Percentiles rank a stretch among this genome's conserved stretches.
These are phyloP conservation scores for Stichopus chloronotus DNA, from an alignment of 35 echinoderm and acorn worm species.

Conservation along the genomic window DNA sequence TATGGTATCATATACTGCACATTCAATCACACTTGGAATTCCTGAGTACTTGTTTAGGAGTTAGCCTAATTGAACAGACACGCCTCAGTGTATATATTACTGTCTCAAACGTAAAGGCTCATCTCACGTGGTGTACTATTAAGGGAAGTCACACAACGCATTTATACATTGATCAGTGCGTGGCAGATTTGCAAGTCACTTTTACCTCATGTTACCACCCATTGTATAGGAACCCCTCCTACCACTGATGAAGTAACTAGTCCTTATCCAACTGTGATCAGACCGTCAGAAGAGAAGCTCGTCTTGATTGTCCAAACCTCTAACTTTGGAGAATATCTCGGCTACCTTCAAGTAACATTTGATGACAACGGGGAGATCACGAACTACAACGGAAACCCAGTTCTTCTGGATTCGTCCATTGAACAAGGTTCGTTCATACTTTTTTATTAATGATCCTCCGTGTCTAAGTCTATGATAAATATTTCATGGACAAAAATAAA, in stretches of 20 bases:
- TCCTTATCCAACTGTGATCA: slow-evolving; percentile 78
- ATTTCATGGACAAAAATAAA: not conserved
- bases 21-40: too few relatives aligned
- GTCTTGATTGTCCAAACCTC: slow-evolving; percentile 75
- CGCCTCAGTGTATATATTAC: too few relatives aligned
- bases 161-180: too few relatives aligned
- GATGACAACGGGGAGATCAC: slow-evolving; percentile 71
- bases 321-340: slow-evolving; percentile 95
- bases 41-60: too few relatives aligned
- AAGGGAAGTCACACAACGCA: too few relatives aligned
- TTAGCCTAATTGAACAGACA: too few relatives aligned
- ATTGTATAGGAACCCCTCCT: slow-evolving; percentile 35
- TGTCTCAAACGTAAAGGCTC: too few relatives aligned
- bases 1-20: too few relatives aligned
- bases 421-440: slow-evolving; percentile 62
- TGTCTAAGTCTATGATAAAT: too few relatives aligned
- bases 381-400: slow-evolving; percentile 78
- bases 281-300: slow-evolving; percentile 15
- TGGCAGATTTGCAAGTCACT: too few relatives aligned
- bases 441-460: not conserved
- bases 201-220: too few relatives aligned
- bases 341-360: slow-evolving; percentile 78
- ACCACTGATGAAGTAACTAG: slow-evolving; percentile 51
- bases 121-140: too few relatives aligned
- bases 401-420: slow-evolving; percentile 78